Percentiles rank a stretch among this genome's conserved stretches.
Evolutionary conservation across 2,888 invertebrate genomes (phyloP).

Genomic region (Tenthredo amoena): DNA sequence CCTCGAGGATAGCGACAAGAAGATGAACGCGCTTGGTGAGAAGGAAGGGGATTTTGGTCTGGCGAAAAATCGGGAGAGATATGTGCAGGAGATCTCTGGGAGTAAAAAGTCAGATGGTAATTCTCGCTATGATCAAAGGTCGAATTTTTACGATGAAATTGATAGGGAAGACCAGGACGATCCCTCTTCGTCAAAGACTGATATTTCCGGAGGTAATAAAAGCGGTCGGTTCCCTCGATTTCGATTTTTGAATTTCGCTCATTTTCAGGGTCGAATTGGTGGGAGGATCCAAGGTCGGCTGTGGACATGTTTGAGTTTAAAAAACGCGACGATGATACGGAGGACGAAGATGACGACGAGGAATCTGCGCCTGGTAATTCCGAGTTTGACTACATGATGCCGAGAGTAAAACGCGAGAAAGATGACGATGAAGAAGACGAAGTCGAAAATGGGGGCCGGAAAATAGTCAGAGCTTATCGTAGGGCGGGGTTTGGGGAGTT

Average conservation of each 20-base stretch:
- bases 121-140: background rate
- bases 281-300: constrained; percentile 52
- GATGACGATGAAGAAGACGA: constrained; percentile 48
- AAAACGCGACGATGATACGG: constrained; percentile 46
- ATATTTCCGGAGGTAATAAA: background rate
- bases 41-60: constrained; percentile 1
- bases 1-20: constrained; percentile 55
- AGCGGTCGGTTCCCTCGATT: background rate
- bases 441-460: constrained; percentile 39
- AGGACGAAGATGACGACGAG: constrained; percentile 52
- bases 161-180: constrained; percentile 37
- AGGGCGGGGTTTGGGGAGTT: constrained; percentile 57
- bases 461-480: constrained; percentile 53
- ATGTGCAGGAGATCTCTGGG: constrained; percentile 34
- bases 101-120: background rate
- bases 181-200: background rate
- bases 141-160: constrained; percentile 33
- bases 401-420: constrained; percentile 58
- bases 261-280: constrained; percentile 43
- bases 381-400: constrained; percentile 49
- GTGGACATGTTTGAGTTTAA: constrained; percentile 47
- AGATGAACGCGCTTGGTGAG: background rate
- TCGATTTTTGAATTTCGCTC: background rate
- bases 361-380: constrained; percentile 21
- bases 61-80: constrained; percentile 37